Evolutionary conservation across 2,113 vertebrate genomes (phyloP).

Genomic region (Copsychus sechellarum): DNA sequence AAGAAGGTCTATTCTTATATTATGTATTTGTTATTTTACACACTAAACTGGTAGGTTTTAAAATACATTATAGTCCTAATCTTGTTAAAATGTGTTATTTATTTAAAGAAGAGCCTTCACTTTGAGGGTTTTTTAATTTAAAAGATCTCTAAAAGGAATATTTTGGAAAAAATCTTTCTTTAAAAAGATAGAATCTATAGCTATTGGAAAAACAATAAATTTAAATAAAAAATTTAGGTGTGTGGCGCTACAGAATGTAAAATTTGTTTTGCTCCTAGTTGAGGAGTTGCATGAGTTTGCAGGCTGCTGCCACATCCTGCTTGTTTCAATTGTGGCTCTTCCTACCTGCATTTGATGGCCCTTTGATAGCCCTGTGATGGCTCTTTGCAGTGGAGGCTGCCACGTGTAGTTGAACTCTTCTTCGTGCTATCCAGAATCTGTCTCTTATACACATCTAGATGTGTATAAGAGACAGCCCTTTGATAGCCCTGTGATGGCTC

Average conservation of each 20-base stretch:
- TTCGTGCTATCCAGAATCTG: too few species aligned
- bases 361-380: neutral
- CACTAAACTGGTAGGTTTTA: neutral
- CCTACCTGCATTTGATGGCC: neutral
- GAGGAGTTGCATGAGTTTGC: neutral
- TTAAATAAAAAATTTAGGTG: neutral
- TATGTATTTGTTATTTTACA: neutral
- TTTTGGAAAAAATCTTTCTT: neutral
- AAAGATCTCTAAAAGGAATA: neutral
- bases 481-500: neutral
- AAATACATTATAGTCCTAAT: neutral
- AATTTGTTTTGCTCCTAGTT: neutral
- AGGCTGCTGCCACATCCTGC: neutral
- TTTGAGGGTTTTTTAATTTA: neutral
- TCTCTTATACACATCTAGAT: too few species aligned
- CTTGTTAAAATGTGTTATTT: neutral
- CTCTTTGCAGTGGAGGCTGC: neutral
- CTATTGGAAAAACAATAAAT: neutral
- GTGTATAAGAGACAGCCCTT: too few species aligned
- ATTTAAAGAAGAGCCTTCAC: neutral
- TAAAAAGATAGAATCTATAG: neutral
- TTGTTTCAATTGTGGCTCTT: neutral
- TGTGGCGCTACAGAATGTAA: neutral
- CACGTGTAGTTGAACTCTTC: fast-evolving
- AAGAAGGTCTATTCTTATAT: neutral